Evolutionary conservation across 2,797 vertebrate genomes (phyloP).

Genomic region (Limosa lapponica): DNA sequence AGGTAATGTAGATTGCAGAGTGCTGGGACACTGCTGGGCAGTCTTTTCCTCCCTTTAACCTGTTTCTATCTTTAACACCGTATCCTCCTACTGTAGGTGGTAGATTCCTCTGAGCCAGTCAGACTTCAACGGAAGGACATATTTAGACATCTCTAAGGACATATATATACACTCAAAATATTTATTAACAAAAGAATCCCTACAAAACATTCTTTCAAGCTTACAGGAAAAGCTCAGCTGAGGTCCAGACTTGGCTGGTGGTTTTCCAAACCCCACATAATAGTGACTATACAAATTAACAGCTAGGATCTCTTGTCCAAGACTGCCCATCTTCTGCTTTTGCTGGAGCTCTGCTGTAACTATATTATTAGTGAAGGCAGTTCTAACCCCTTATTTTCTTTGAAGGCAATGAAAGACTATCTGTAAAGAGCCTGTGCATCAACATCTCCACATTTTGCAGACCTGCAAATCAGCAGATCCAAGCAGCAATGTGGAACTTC

Average conservation of each 20-base stretch:
- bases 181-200: background rate
- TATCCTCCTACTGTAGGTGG: background rate
- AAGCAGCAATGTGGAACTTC: background rate
- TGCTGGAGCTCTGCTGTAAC: background rate
- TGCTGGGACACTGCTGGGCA: background rate
- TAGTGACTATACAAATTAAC: background rate
- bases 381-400: background rate
- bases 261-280: background rate
- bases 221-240: constrained; percentile 1
- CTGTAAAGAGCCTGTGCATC: background rate
- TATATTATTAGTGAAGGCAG: background rate
- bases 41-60: background rate
- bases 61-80: background rate
- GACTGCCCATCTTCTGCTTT: background rate
- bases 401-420: background rate
- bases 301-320: background rate
- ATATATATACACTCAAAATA: background rate
- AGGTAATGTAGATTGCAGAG: background rate
- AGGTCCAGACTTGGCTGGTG: background rate
- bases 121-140: background rate
- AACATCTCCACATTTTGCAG: background rate
- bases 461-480: background rate
- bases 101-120: background rate
- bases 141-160: background rate
- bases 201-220: background rate